A percentile compares a stretch with the other conserved stretches of the same genome.
Evolutionary conservation across 2,797 vertebrate species (phyloP).

Genomic region (Sebastes hubbsi): DNA sequence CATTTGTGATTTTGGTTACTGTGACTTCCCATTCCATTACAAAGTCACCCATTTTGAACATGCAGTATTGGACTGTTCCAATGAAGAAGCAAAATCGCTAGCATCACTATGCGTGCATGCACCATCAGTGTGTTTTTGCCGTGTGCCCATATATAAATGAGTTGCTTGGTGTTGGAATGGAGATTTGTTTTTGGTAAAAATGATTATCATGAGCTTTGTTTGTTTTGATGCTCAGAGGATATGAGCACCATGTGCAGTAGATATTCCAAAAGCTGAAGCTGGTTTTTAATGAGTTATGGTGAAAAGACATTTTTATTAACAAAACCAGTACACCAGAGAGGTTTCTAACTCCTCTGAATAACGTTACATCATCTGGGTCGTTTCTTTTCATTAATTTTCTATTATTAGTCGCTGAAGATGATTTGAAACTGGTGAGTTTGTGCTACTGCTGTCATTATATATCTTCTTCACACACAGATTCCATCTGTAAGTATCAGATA

Average conservation of each 20-base stretch:
- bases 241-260: background rate
- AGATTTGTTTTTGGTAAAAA: too few relatives aligned
- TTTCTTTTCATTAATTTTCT: conserved; percentile 2
- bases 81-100: background rate
- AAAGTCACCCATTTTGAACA: background rate
- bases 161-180: too few relatives aligned
- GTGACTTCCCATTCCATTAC: too few relatives aligned
- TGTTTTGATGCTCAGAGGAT: background rate
- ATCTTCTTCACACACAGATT: background rate
- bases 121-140: too few relatives aligned
- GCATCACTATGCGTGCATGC: background rate
- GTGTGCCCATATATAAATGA: too few relatives aligned
- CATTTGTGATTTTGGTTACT: background rate
- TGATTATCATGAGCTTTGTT: too few relatives aligned
- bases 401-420: background rate
- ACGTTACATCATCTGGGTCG: background rate
- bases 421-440: conserved; percentile 1
- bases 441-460: background rate
- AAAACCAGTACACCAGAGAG: too few relatives aligned
- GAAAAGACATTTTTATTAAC: too few relatives aligned
- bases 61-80: background rate
- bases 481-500: background rate
- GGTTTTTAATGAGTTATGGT: too few relatives aligned
- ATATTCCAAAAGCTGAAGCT: too few relatives aligned
- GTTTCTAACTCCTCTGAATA: background rate